Evolutionary conservation across 2,113 vertebrate species (phyloP).

Genomic region (Indicator maculatus): DNA sequence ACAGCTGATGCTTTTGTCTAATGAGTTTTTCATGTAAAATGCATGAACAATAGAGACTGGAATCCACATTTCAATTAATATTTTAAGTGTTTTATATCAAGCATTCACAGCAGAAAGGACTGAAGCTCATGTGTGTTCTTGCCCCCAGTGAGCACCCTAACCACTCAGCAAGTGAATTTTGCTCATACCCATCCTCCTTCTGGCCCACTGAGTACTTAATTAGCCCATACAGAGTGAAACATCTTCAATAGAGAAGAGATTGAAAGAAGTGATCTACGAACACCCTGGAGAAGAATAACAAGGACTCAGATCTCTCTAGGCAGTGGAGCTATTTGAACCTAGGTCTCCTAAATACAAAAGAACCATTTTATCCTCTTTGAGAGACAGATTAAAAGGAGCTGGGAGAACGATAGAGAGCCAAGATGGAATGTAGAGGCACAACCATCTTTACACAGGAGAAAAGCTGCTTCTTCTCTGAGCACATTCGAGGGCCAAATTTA

Average conservation of each 20-base stretch:
- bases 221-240: conserved; percentile 8
- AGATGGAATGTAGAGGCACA: background rate
- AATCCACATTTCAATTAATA: conserved; percentile 69
- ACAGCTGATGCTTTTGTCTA: conserved; percentile 42
- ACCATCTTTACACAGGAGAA: background rate
- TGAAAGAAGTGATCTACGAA: conserved; percentile 25
- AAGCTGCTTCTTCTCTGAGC: background rate
- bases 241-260: conserved; percentile 4
- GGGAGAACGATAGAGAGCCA: background rate
- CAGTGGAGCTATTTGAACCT: conserved; percentile 13
- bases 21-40: conserved; percentile 67
- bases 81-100: conserved; percentile 60
- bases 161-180: conserved; percentile 33
- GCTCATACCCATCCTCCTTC: background rate
- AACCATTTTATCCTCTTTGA: background rate
- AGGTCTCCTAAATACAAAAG: background rate
- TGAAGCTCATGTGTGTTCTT: background rate
- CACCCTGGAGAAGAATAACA: conserved; percentile 38
- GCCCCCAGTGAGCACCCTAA: conserved; percentile 20
- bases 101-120: conserved; percentile 39
- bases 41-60: conserved; percentile 54
- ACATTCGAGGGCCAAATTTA: background rate
- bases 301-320: background rate
- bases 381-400: background rate
- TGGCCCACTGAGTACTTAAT: conserved; percentile 34